Evolutionary conservation across 2,113 vertebrate genomes (phyloP), one percentile per base, ranked within the genome.

Genomic region (Protomyctophum bolini): DNA sequence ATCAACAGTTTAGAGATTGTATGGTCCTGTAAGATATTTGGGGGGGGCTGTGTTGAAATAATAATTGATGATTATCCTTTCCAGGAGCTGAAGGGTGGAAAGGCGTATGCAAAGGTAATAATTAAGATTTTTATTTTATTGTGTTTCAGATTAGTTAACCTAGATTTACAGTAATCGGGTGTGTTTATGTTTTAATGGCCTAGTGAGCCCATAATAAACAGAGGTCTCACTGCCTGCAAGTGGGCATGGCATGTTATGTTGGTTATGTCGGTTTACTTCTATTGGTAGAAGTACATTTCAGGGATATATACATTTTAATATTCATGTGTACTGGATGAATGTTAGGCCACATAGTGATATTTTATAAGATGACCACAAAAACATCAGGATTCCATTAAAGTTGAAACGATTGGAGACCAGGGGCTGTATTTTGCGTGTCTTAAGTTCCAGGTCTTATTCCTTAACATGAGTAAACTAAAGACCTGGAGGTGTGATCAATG

Each of bases 21-120:
- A 33, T 33, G 33, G 33, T 33, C 2, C 33, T 33, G 33, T 64
- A 0, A 64, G 65, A 60, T 11, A 21, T 7, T 63, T 2, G 50
- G n/a, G 21, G 41, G 58, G 11, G 7, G 12, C 21, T 1, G 0
- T 11, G 61, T 72, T 66, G 14, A 71, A 70, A 68, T 1, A 56
- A 3, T 71, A 56, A 3, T 71, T 58, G 63, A 10, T 63, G 11
- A 49, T 60, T 83, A 52, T 87, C 21, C 72, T 70, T 86, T 82
- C 45, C 90, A 99, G 97, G 97, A 98, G 91, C 90, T 98, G 81
- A 99, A 98, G 91, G 97, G 97, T 66, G 97, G 97, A 75, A 99
- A 97, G 82, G 88, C 97, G 2, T 99, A 95, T 73, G 97, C 96
- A 90, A 99, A 99, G 97, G 97, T 99, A 95, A 80, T 12, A 28